A percentile compares a stretch with the other conserved stretches of the same genome.
These are phyloP conservation scores for Odontothrips loti DNA, from an alignment of 2,888 invertebrate species.

Conservation along the genomic window DNA sequence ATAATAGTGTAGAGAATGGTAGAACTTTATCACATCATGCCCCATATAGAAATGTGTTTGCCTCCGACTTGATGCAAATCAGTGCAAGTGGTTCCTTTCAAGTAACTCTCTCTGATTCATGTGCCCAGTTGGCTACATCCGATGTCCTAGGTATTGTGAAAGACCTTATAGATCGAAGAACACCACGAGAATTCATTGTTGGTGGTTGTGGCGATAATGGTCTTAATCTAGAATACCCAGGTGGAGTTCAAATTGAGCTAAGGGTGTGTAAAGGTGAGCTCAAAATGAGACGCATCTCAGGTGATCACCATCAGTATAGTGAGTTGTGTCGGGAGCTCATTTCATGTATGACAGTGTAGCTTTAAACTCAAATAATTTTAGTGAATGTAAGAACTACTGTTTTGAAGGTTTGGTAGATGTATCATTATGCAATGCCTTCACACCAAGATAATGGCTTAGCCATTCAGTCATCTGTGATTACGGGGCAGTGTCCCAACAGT, in stretches of 20 bases:
- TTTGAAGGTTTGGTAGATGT: neutral
- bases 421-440: too few species aligned
- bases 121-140: slow-evolving; percentile 71
- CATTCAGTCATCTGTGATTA: slow-evolving; percentile 15
- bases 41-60: slow-evolving; percentile 30
- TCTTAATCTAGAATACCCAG: slow-evolving; percentile 68
- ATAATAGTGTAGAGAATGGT: slow-evolving; percentile 13
- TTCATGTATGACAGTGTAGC: slow-evolving; percentile 72
- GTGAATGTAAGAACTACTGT: neutral
- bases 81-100: slow-evolving; percentile 44
- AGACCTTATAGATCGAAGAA: slow-evolving; percentile 68
- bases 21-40: neutral
- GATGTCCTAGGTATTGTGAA: slow-evolving; percentile 76
- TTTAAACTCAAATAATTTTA: neutral
- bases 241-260: slow-evolving; percentile 81
- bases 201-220: slow-evolving; percentile 45
- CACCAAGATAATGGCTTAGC: neutral
- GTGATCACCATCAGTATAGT: slow-evolving; percentile 81
- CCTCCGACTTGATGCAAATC: slow-evolving; percentile 42
- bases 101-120: slow-evolving; percentile 72
- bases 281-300: slow-evolving; percentile 80
- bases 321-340: slow-evolving; percentile 84
- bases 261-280: slow-evolving; percentile 73
- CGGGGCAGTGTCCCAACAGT: neutral
- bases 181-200: slow-evolving; percentile 37